Evolutionary conservation across 2,113 vertebrate species (phyloP), one percentile per base, ranked within the genome.

Genomic region (Pachypanchax playfairii): DNA sequence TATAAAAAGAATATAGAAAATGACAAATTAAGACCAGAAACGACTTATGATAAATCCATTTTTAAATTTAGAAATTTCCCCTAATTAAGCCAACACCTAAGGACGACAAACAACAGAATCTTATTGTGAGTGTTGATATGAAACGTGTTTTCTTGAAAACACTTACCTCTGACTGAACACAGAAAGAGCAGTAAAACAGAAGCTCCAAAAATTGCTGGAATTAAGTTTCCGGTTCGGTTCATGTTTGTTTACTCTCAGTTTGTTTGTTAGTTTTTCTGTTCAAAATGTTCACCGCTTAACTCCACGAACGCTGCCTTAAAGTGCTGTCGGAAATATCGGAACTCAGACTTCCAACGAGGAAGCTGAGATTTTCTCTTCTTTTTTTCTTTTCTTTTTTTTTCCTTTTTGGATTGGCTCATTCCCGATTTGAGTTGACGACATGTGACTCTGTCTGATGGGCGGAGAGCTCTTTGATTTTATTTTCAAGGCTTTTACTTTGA

Each of bases 111-210:
- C 22, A 4, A 35, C 21, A 41, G 20, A 53, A 35, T n/a, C n/a
- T n/a, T n/a, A n/a, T n/a, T 28, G 1, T 2, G 29, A 20, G 4
- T 39, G 6, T 24, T 11, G 22, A 31, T 64, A 43, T 14, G 17
- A 59, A 36, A 47, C 14, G 33, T 64, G 21, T 48, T n/a, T n/a
- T n/a, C n/a, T n/a, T n/a, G n/a, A n/a, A n/a, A n/a, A n/a, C 8
- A 77, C 90, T 86, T 82, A 91, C 90, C 90, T 78, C 61, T 75
- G 49, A 87, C 85, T 48, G 79, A 76, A 57, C 14, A 39, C 41
- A 85, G 47, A 50, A 56, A 75, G 28, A 84, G 28, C 0, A 91
- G 26, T 5, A 88, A 48, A 35, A 51, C 20, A 18, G 71, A 50
- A 14, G 66, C 9, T 22, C 62, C 31, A 17, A 76, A 1, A 44